Evolutionary conservation across 2,888 invertebrate species (phyloP), one percentile per base, ranked within the genome.

Genomic region (Rotaria sp.): DNA sequence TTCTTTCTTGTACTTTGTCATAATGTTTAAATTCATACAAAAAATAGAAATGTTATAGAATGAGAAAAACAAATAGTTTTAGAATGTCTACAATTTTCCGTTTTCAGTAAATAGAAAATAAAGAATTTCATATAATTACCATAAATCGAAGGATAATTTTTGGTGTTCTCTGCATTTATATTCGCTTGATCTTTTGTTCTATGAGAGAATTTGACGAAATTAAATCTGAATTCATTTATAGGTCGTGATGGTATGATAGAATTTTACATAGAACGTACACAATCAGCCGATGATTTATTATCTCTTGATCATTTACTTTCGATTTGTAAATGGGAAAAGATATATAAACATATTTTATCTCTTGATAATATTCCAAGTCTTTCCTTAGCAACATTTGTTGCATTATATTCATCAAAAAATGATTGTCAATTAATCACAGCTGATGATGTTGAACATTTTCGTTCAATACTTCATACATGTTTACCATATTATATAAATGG

Each of bases 161-260:
- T n/a, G n/a, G n/a, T n/a, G n/a, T n/a, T n/a, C 11, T 45, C 45
- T 45, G 5, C 11, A 45, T 11, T 11, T 18, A 50, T 50, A 50
- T 50, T 50, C 3, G 3, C 15, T 50, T 50, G 50, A 50, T 18
- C 50, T 50, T 50, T 50, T 18, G 50, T 18, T 18, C 4, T 2
- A 50, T 50, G 3, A 18, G 4, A 18, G 15, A 50, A 18, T 50
- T 15, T 2, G 45, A 11, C 11, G 45, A 45, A 8, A 45, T 50
- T 18, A 13, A 50, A 50, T 50, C 50, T 18, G 15, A 50, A 50
- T 50, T 50, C 50, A 50, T 57, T 30, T 67, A 8, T 67, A 67
- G 75, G 75, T 80, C 75, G 75, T 80, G 86, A 86, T 38, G 80
- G 55, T n/a, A 86, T 85, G 57, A 55, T 86, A 4, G 86, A 86